phyloP scores from a whole-genome alignment of 1,140 invertebrate species.

The Brevipalpus yothersi region DNA sequence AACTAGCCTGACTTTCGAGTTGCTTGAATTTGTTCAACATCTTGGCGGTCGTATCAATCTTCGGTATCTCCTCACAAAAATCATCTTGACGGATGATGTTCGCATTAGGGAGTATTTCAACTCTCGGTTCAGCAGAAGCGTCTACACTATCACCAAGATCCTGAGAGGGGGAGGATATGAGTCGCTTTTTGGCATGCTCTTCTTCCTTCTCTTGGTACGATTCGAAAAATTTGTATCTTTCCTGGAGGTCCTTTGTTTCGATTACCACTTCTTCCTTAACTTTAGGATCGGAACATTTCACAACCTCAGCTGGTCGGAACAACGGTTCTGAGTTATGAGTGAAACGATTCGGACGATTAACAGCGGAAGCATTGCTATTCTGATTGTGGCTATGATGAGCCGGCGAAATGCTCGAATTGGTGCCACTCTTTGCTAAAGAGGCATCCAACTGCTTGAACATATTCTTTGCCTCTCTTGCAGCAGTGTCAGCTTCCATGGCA shows the following conservation, averaged over 20 bases:
- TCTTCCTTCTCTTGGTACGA: slow-evolving; percentile 30
- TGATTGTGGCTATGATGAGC: not conserved
- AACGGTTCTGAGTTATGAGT: slow-evolving; percentile 17
- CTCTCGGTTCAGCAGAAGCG: slow-evolving; percentile 32
- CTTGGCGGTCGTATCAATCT: slow-evolving; percentile 46
- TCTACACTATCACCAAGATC: slow-evolving; percentile 13
- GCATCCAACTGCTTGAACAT: slow-evolving; percentile 64
- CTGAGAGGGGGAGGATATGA: not conserved
- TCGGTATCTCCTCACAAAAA: slow-evolving; percentile 20
- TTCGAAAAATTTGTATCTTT: slow-evolving; percentile 75
- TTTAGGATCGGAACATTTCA: slow-evolving; percentile 33
- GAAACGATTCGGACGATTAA: not conserved
- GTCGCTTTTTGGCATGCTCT: not conserved
- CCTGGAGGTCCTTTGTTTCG: slow-evolving; percentile 49
- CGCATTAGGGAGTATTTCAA: slow-evolving; percentile 24
- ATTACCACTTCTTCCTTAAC: slow-evolving; percentile 45
- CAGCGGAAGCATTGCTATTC: not conserved
- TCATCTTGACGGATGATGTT: slow-evolving; percentile 39
- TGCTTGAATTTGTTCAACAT: slow-evolving; percentile 53
- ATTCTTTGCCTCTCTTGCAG: slow-evolving; percentile 37
- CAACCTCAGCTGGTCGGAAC: slow-evolving; percentile 34
- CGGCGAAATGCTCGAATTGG: slow-evolving; percentile 20
- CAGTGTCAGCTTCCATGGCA: slow-evolving; percentile 36
- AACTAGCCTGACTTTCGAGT: slow-evolving; percentile 35
- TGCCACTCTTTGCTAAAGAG: slow-evolving; percentile 8